phyloP scores from a whole-genome alignment of 92 coral and sea anemone genomes.

The Desmophyllum pertusum region DNA sequence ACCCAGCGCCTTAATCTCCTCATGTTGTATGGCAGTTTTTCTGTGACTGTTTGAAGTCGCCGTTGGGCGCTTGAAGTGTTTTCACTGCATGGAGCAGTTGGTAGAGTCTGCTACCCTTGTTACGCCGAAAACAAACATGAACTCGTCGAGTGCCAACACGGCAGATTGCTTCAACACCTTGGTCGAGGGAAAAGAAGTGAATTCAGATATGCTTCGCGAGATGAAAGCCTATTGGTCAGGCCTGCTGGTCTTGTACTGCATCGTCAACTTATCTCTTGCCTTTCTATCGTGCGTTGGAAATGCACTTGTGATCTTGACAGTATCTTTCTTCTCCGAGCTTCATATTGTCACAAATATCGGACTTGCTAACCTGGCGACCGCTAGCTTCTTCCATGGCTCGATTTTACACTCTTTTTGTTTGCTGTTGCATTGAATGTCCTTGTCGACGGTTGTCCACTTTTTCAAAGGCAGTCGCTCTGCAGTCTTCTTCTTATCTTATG shows the following conservation, averaged over 20 bases:
- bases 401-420: neutral
- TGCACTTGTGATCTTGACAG: neutral
- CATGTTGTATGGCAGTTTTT: neutral
- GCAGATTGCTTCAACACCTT: neutral
- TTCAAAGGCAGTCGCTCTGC: neutral
- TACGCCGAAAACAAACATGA: neutral
- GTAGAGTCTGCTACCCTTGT: neutral
- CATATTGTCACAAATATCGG: slow-evolving; percentile 1
- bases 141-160: neutral
- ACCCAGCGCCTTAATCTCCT: neutral
- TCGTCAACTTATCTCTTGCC: neutral
- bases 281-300: neutral
- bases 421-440: neutral
- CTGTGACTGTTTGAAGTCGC: neutral
- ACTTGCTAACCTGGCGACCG: neutral
- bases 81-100: neutral
- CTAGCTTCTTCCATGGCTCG: neutral
- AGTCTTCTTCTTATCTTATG: neutral
- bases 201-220: neutral
- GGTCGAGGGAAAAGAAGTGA: neutral
- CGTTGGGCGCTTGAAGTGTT: neutral
- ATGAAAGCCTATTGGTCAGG: neutral
- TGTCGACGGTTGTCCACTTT: neutral
- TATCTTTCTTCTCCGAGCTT: neutral
- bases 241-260: neutral